A percentile compares a stretch with the other conserved stretches of the same genome.
Conservation (phyloP, 1,140 invertebrate species). For the Lordiphosa collinella region DNA sequence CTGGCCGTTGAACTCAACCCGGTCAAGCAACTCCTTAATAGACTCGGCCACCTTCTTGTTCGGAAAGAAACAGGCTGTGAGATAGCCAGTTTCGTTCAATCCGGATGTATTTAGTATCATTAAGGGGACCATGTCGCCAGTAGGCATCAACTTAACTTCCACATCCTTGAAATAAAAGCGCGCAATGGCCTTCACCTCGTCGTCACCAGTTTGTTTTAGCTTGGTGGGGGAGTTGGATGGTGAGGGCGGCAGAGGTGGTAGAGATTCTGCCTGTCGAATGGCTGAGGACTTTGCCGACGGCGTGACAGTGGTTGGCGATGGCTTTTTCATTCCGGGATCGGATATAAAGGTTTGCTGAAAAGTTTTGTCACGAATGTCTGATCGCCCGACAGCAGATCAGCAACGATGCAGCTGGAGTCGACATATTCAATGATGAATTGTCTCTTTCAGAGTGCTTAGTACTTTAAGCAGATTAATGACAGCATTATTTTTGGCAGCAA, state of each 20-base stretch:
- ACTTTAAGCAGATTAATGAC: constrained; percentile 14
- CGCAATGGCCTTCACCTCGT: background rate
- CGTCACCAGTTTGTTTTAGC: background rate
- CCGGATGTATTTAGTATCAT: constrained; percentile 3
- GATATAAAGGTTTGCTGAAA: constrained; percentile 36
- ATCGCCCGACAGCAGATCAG: constrained; percentile 27
- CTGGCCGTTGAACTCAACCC: constrained; percentile 3
- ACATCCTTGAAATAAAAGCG: constrained; percentile 30
- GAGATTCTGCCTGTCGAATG: too few species aligned
- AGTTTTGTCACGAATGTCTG: constrained; percentile 32
- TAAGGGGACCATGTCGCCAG: constrained; percentile 8
- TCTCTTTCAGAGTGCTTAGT: background rate
- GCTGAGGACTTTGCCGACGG: background rate
- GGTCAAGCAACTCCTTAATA: constrained; percentile 11
- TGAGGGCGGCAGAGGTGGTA: constrained; percentile 27
- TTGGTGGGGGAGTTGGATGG: constrained; percentile 23
- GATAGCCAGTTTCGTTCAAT: constrained; percentile 17
- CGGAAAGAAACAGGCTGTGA: constrained; percentile 33
- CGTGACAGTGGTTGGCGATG: background rate
- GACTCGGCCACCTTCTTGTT: background rate
- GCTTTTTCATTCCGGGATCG: background rate
- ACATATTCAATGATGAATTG: constrained; percentile 13
- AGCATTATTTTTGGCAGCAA: constrained; percentile 16
- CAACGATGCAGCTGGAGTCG: background rate
- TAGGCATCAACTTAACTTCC: constrained; percentile 13